Conservation (phyloP, 2,888 invertebrate species). For the Calameuta idolon region DNA sequence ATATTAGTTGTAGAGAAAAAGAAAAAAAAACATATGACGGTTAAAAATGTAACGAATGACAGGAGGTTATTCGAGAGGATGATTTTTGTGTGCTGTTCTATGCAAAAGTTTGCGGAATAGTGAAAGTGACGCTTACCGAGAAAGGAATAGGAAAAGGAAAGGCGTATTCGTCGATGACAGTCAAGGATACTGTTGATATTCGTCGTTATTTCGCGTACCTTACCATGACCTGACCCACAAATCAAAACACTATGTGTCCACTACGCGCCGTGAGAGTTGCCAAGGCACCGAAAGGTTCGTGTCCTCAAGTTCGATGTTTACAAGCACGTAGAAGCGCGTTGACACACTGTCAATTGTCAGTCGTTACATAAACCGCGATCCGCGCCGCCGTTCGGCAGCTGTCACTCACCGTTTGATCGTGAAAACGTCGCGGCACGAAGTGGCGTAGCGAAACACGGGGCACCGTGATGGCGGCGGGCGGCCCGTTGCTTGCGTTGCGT, state of each 20-base stretch:
- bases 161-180: conserved; percentile 14
- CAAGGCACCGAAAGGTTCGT: conserved; percentile 30
- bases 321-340: conserved; percentile 21
- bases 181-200: conserved; percentile 14
- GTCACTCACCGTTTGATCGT: conserved; percentile 53
- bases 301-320: conserved; percentile 28
- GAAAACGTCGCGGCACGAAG: conserved; percentile 50
- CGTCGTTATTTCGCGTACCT: conserved; percentile 47
- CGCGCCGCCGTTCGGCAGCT: conserved; percentile 50
- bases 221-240: conserved; percentile 60
- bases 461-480: conserved; percentile 51
- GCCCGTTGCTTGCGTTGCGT: conserved; percentile 33
- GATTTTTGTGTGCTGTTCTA: no score
- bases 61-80: no score
- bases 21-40: no score
- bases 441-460: conserved; percentile 49
- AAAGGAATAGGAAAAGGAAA: conserved; percentile 5
- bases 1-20: no score
- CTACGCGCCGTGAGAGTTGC: conserved; percentile 5
- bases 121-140: no score
- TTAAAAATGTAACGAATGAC: no score
- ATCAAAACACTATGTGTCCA: conserved; percentile 21
- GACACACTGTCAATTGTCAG: conserved; percentile 27
- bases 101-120: no score
- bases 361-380: conserved; percentile 36